Evolutionary conservation across 1,140 invertebrate genomes (phyloP).

Genomic region (Piezodorus guildinii): DNA sequence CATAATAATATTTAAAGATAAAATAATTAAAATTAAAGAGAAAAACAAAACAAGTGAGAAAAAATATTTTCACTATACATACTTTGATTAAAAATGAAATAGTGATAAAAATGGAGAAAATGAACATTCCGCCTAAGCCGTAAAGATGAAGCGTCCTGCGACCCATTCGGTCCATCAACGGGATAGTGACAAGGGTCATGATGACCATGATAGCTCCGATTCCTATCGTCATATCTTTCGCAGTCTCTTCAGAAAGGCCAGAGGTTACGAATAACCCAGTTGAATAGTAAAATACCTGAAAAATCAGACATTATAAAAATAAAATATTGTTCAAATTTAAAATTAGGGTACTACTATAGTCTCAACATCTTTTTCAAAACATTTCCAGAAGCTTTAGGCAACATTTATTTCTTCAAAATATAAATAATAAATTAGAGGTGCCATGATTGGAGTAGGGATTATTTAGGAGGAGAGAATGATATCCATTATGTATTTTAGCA

Average conservation of each 20-base stretch:
- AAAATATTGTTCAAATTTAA: no score
- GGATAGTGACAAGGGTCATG: conserved; percentile 92
- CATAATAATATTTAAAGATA: no score
- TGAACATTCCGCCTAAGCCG: conserved; percentile 92
- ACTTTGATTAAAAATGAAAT: conserved; percentile 91
- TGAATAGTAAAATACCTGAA: conserved; percentile 93
- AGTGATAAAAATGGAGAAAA: conserved; percentile 94
- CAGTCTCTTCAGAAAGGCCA: conserved; percentile 71
- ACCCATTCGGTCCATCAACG: conserved; percentile 90
- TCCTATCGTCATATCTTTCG: conserved; percentile 88
- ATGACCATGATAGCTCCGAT: conserved; percentile 94
- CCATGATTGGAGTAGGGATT: no score
- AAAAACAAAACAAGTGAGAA: no score
- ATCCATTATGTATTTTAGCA: no score
- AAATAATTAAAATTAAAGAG: no score
- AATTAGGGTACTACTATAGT: no score
- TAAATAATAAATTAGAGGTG: no score
- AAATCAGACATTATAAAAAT: background rate
- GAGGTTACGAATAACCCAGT: conserved; percentile 81
- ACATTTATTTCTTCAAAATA: no score
- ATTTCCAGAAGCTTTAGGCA: no score
- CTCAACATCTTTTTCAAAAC: no score
- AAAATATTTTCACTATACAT: conserved; percentile 31
- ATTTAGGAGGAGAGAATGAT: no score
- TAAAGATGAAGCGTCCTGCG: conserved; percentile 87